Base-by-base conservation (phyloP, 2,113 vertebrate species). In the Cephalopholis sonnerati region DNA sequence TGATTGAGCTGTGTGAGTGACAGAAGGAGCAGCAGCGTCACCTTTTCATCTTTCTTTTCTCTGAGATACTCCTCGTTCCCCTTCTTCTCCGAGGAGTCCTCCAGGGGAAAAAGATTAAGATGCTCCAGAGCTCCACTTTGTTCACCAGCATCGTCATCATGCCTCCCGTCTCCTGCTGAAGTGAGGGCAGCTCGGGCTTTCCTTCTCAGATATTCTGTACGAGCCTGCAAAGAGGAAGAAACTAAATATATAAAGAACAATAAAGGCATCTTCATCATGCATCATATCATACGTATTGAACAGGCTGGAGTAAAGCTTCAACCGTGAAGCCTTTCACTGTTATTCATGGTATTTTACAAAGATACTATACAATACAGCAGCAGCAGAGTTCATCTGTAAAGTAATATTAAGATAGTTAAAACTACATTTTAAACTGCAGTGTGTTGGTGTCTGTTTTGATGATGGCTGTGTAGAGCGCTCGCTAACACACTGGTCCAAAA, bases 21-120 rank as follows among this genome's bases (percentile, higher is more conserved):
- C 25, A 48, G 4, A 46, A 32, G 29, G 25, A 32, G 22, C 4
- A 71, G 3, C 18, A 57, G 5, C 8, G 22, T 90, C 63, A 98
- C 97, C 92, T 96, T 95, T 79, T 97, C 97, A 24, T 95, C 95
- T 17, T 94, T 95, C 83, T 98, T 97, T 48, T 98, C 97, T 70
- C 93, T 95, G 24, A 97, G 95, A 0, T 98, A 96, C 27, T 98
- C 97, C 65, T 91, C 93, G 41, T 97, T 98, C 54, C 96, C 95
- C 24, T 90, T 92, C 81, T 92, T 95, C 74, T 93, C 81, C 15
- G 94, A 86, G 17, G 95, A 95, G 4, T 96, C 96, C 62, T 97
- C 96, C 76, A 96, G 63, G 50, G 93, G 94, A 58, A 98, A 97
- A 25, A 98, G 94, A 86, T 97, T 96, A 16, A 98, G 92, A 7